Evolutionary conservation across 1,140 invertebrate genomes (phyloP), one percentile per base, ranked within the genome.

Genomic region (Trichonephila inaurata): DNA sequence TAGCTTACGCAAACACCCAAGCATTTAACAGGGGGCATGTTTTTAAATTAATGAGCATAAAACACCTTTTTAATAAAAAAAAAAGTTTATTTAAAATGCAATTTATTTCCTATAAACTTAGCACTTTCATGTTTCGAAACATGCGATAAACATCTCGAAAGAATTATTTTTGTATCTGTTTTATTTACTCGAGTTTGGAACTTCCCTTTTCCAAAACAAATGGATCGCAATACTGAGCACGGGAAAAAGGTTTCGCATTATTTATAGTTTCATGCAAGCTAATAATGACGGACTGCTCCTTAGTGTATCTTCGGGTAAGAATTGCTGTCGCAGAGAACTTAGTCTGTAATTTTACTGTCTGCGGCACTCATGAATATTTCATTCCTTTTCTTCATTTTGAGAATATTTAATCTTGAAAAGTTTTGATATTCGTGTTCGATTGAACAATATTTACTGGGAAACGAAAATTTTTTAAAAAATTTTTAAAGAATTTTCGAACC

Each of bases 141-240:
- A 77, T 40, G 69, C 28, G 24, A 77, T 77, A 77, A 77, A 77
- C 33, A 77, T 77, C 16, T 77, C 72, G 33, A 33, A 77, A 33
- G 72, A 64, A 24, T 33, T 18, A 33, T 28, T 77, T 77, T 28
- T 19, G 28, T 33, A 77, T 33, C 72, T 77, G 72, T 16, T 77
- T 77, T 28, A 28, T 69, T 69, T n/a, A n/a, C n/a, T 69, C n/a
- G 28, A 33, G 14, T 33, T 28, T 4, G 19, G 72, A 77, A 77
- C 72, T 77, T 33, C 5, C 72, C 72, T 77, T 77, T 77, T 33
- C 28, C 0, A 7, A 28, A 77, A 77, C 72, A 77, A 77, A 77
- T 77, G 72, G 28, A 77, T 28, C 72, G 40, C 72, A 40, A 77
- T 77, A 77, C 33, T 33, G 18, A 77, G 72, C 28, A 40, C 72